phyloP scores from a whole-genome alignment of 2,113 vertebrate genomes.

The Tyrannus savana region DNA sequence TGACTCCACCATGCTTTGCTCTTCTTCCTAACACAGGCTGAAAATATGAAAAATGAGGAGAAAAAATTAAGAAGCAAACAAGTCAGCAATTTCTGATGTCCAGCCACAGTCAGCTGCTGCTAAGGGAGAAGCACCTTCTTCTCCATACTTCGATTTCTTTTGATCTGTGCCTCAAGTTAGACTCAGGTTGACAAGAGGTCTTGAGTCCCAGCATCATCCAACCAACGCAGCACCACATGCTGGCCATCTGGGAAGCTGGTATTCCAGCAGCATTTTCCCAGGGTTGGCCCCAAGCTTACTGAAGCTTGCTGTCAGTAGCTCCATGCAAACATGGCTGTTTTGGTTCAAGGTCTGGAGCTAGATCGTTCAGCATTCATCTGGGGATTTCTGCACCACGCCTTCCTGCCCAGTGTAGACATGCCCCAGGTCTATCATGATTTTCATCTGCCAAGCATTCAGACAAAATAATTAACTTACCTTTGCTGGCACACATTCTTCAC shows the following conservation, averaged over 20 bases:
- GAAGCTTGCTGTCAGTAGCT: not conserved
- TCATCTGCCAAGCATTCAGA: constrained; percentile 66
- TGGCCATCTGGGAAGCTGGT: not conserved
- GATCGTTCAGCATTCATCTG: accelerated
- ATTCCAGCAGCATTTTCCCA: not conserved
- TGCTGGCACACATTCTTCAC: constrained; percentile 60
- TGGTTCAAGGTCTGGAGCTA: not conserved
- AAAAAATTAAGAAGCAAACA: not conserved
- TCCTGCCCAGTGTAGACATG: constrained; percentile 50
- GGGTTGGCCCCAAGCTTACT: not conserved
- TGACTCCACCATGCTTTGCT: constrained; percentile 7
- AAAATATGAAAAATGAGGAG: not conserved
- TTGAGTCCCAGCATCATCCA: not conserved
- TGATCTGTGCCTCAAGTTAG: not conserved
- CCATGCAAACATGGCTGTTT: not conserved
- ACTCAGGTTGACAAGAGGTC: not conserved
- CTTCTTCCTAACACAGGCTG: not conserved
- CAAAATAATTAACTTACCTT: constrained; percentile 74
- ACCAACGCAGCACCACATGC: accelerated
- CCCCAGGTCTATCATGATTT: constrained; percentile 66
- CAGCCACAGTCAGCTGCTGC: not conserved
- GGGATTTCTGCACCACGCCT: constrained; percentile 65
- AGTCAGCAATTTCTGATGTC: not conserved
- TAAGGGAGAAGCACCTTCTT: not conserved
- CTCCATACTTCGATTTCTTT: not conserved